phyloP scores from a whole-genome alignment of 2,888 invertebrate species.

The Xanthia togata region DNA sequence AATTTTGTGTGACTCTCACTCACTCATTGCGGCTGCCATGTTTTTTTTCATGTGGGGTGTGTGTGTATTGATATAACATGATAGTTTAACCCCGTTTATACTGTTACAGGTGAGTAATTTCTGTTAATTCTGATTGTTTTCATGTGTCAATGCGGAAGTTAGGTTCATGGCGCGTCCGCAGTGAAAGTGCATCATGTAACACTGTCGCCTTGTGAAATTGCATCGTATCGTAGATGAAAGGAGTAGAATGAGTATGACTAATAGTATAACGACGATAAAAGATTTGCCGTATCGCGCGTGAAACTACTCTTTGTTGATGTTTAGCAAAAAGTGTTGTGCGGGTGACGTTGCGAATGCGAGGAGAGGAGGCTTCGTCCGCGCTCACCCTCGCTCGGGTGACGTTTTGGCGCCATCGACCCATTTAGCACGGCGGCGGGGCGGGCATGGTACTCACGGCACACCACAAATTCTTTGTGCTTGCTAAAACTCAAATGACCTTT shows the following conservation, averaged over 20 bases:
- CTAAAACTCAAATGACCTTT: constrained; percentile 79
- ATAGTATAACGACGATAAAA: constrained; percentile 76
- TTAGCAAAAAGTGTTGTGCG: constrained; percentile 63
- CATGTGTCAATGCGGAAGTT: constrained; percentile 81
- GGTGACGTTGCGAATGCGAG: constrained; percentile 66
- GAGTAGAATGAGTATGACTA: constrained; percentile 77
- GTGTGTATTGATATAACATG: constrained; percentile 88
- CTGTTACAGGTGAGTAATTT: constrained; percentile 85
- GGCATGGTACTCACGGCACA: constrained; percentile 78
- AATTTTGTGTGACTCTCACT: constrained; percentile 84
- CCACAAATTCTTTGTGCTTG: constrained; percentile 80
- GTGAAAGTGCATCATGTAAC: constrained; percentile 91
- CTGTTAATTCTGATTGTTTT: constrained; percentile 72
- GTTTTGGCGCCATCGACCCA: constrained; percentile 91
- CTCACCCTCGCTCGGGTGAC: constrained; percentile 82
- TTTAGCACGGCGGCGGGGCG: constrained; percentile 85
- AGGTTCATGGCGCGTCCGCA: constrained; percentile 77
- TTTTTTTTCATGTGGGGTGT: constrained; percentile 94
- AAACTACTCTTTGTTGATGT: constrained; percentile 72
- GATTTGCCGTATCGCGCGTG: constrained; percentile 64
- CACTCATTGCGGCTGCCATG: constrained; percentile 92
- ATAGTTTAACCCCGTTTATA: constrained; percentile 87
- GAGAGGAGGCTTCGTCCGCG: constrained; percentile 68
- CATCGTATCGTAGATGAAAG: constrained; percentile 78
- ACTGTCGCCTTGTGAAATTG: constrained; percentile 89